phyloP scores from a whole-genome alignment of 2,113 vertebrate genomes.

The Silurus glanis region DNA sequence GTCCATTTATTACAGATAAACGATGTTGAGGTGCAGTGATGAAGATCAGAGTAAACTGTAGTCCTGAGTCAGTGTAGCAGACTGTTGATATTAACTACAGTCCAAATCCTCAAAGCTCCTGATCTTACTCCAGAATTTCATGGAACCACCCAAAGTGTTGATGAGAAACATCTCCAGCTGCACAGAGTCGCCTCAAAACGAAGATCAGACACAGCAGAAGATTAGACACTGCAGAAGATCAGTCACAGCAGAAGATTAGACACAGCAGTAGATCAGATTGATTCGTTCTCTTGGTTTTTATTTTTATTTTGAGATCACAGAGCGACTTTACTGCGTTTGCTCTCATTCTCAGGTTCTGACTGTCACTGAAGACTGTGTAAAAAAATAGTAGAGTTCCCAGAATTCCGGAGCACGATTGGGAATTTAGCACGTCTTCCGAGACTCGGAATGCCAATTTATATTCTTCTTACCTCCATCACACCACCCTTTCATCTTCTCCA shows the following conservation, averaged over 20 bases:
- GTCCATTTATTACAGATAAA: too few relatives aligned
- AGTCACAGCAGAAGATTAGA: neutral
- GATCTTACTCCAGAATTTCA: too few relatives aligned
- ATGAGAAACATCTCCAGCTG: too few relatives aligned
- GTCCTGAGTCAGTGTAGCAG: too few relatives aligned
- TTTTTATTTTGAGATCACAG: neutral
- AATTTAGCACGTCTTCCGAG: neutral
- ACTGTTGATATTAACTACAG: too few relatives aligned
- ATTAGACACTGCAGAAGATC: neutral
- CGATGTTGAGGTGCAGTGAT: too few relatives aligned
- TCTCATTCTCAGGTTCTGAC: neutral
- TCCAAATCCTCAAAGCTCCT: too few relatives aligned
- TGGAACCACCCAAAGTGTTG: too few relatives aligned
- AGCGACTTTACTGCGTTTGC: neutral
- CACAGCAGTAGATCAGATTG: neutral
- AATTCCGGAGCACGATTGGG: neutral
- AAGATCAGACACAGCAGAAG: neutral
- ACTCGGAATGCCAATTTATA: neutral
- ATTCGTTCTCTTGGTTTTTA: neutral
- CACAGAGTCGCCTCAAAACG: too few relatives aligned
- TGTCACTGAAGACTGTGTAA: conserved; percentile 9
- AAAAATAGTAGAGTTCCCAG: neutral
- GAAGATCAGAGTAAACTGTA: too few relatives aligned
- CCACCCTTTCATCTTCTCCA: neutral
- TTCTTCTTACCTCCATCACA: neutral